These are phyloP conservation scores for Pangasianodon gigas DNA, from an alignment of 2,113 vertebrate species.

Conservation along the genomic window DNA sequence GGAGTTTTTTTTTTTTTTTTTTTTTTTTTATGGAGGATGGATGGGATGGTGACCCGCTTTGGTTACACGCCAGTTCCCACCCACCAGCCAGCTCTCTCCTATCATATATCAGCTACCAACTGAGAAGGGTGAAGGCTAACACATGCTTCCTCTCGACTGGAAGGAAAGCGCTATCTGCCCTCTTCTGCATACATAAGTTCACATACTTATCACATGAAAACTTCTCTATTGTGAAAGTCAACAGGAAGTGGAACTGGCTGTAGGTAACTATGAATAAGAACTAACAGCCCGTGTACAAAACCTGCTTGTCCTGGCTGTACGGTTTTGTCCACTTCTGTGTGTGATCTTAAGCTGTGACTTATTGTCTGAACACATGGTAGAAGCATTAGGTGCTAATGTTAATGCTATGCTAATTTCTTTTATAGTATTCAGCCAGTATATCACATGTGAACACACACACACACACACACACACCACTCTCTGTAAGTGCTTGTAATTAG, in stretches of 20 bases:
- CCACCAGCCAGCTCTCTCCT: background rate
- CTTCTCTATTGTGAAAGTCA: background rate
- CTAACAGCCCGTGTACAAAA: background rate
- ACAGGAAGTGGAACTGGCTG: background rate
- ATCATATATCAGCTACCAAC: background rate
- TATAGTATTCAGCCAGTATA: background rate
- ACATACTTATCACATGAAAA: background rate
- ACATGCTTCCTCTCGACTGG: background rate
- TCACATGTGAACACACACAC: slow-evolving; percentile 9
- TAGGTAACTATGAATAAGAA: background rate
- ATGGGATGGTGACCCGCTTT: background rate
- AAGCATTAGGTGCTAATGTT: background rate
- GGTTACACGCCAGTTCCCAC: background rate
- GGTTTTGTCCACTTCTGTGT: background rate
- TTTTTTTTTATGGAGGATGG: too few relatives aligned
- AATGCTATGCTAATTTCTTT: background rate
- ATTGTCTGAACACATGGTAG: background rate
- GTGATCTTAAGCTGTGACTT: background rate
- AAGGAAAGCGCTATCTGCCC: background rate
- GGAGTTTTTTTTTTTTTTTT: too few relatives aligned
- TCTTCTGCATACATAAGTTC: background rate
- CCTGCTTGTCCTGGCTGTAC: background rate
- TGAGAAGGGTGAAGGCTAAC: background rate
- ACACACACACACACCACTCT: background rate
- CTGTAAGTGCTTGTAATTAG: background rate